Evolutionary conservation across 2,797 vertebrate species (phyloP).

Genomic region (Neosalanx taihuensis): DNA sequence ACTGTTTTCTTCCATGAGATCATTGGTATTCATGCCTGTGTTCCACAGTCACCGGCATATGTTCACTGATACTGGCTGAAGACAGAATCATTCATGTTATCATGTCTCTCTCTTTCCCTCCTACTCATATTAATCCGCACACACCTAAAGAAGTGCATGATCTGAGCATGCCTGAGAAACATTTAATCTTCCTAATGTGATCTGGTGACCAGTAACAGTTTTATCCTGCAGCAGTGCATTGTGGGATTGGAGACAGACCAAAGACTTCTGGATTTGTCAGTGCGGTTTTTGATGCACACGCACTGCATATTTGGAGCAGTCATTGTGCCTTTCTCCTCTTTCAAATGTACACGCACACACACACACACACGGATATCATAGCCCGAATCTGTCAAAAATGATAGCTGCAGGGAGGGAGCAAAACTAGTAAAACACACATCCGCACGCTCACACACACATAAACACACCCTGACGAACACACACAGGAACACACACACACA

Average conservation of each 20-base stretch:
- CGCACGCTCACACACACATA: constrained; percentile 1
- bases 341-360: background rate
- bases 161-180: too few relatives aligned
- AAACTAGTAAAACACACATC: background rate
- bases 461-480: constrained; percentile 1
- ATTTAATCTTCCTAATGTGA: constrained; percentile 20
- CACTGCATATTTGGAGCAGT: background rate
- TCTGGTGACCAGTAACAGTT: constrained; percentile 6
- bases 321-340: background rate
- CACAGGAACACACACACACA: constrained; percentile 7
- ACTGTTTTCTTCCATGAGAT: too few relatives aligned
- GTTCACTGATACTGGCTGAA: constrained; percentile 1
- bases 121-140: constrained; percentile 22
- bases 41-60: background rate
- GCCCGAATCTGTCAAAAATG: constrained; percentile 6
- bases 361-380: constrained; percentile 10
- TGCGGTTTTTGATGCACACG: background rate
- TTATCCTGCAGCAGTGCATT: constrained; percentile 14
- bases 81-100: constrained; percentile 14
- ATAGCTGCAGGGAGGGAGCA: background rate
- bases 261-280: background rate
- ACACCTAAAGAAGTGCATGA: constrained; percentile 6
- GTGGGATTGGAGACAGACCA: constrained; percentile 3
- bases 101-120: constrained; percentile 4
- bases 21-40: constrained; percentile 4